These are phyloP conservation scores for Cartodere bifasciata DNA, from an alignment of 2,888 invertebrate species.

Conservation along the genomic window DNA sequence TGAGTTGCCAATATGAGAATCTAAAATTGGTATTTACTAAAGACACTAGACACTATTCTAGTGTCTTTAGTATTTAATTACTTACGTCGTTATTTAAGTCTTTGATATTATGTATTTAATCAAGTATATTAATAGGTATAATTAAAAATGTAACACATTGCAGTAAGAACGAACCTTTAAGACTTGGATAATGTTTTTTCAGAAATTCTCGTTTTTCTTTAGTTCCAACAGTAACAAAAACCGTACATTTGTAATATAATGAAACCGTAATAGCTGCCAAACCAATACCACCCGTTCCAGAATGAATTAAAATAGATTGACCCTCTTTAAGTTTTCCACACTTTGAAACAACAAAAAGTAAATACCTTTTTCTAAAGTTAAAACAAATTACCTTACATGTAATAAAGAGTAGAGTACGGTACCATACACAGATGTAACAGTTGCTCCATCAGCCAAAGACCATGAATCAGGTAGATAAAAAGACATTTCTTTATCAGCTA, in stretches of 20 bases:
- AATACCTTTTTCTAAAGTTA: not conserved
- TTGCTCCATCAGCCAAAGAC: constrained; percentile 62
- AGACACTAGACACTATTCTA: no score
- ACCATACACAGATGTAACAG: constrained; percentile 63
- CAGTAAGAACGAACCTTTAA: constrained; percentile 40
- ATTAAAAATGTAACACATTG: no score
- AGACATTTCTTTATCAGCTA: constrained; percentile 44
- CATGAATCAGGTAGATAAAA: constrained; percentile 59
- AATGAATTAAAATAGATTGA: constrained; percentile 24
- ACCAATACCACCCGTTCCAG: constrained; percentile 68
- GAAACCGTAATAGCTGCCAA: constrained; percentile 89
- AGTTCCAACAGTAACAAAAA: constrained; percentile 81
- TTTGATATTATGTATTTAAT: no score
- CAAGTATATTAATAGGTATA: no score
- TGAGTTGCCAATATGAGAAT: constrained; percentile 43
- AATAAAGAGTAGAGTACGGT: constrained; percentile 38
- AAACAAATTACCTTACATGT: constrained; percentile 20
- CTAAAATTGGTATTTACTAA: no score
- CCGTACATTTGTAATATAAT: constrained; percentile 67
- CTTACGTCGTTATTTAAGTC: no score
- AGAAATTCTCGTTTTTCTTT: constrained; percentile 74
- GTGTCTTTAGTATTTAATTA: no score
- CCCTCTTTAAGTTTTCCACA: constrained; percentile 8
- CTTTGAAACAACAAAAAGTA: no score
- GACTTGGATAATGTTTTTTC: constrained; percentile 64